These are phyloP conservation scores for Yponomeuta malinellus DNA, from an alignment of 2,888 invertebrate genomes.

Conservation along the genomic window DNA sequence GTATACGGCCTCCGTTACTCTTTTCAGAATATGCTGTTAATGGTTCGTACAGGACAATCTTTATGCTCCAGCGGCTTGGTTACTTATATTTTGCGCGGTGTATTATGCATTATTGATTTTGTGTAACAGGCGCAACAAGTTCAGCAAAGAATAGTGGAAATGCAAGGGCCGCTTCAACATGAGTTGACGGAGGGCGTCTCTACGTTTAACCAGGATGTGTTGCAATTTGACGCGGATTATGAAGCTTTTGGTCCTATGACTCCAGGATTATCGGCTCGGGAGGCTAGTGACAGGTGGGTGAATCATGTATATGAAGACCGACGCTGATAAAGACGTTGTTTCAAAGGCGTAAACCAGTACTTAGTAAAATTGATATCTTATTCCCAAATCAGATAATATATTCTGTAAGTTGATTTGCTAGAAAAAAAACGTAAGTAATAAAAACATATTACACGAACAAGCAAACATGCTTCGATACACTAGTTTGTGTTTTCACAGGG, in stretches of 20 bases:
- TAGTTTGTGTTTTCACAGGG: conserved; percentile 48
- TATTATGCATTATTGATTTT: too few relatives aligned
- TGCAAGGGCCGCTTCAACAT: conserved; percentile 83
- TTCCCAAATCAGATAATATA: too few relatives aligned
- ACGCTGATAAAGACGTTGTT: too few relatives aligned
- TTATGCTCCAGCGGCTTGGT: background rate
- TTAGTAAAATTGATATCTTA: too few relatives aligned
- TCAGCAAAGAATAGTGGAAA: conserved; percentile 81
- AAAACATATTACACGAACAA: too few relatives aligned
- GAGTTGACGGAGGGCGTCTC: conserved; percentile 83
- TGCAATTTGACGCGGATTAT: conserved; percentile 82
- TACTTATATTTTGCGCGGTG: too few relatives aligned
- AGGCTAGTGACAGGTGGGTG: conserved; percentile 86
- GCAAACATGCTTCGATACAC: too few relatives aligned
- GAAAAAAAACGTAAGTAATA: too few relatives aligned
- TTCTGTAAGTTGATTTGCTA: too few relatives aligned
- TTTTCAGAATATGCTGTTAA: conserved; percentile 83
- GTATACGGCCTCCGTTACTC: conserved; percentile 86
- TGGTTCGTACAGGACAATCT: conserved; percentile 65
- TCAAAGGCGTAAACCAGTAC: too few relatives aligned
- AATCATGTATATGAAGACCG: background rate
- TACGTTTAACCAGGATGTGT: conserved; percentile 79
- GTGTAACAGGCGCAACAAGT: conserved; percentile 76
- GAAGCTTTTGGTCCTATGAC: conserved; percentile 90
- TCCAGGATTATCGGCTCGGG: conserved; percentile 86